These are phyloP conservation scores for Sus scrofa DNA, from an alignment of 2,113 vertebrate genomes.

Conservation along the genomic window DNA sequence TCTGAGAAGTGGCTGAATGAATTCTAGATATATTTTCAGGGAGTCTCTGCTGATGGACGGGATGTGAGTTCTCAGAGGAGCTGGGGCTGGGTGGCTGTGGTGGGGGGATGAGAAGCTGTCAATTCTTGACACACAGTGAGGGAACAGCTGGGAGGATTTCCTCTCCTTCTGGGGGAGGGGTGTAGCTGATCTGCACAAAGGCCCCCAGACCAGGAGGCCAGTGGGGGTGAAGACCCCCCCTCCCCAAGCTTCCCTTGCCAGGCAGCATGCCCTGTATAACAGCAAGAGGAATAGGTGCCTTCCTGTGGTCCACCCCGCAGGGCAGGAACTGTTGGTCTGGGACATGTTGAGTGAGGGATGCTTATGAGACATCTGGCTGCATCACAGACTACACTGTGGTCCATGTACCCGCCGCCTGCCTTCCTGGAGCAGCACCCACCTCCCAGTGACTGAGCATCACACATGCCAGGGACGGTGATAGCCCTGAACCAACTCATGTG, in stretches of 20 bases:
- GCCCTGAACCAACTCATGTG: not conserved
- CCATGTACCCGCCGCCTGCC: accelerated
- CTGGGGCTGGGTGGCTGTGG: not conserved
- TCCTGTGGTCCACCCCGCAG: not conserved
- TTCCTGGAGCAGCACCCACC: not conserved
- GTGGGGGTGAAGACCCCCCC: not conserved
- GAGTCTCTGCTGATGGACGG: not conserved
- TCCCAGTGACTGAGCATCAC: not conserved
- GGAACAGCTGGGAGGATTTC: not conserved
- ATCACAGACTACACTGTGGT: not conserved
- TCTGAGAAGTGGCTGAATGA: not conserved
- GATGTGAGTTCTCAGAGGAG: not conserved
- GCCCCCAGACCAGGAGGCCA: too few species aligned
- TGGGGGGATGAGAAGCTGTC: not conserved
- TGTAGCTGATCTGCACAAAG: not conserved
- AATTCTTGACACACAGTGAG: not conserved
- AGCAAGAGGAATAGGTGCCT: not conserved
- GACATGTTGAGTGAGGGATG: not conserved
- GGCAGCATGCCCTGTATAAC: not conserved
- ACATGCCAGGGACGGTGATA: not conserved
- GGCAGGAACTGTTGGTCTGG: not conserved
- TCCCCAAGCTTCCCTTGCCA: not conserved
- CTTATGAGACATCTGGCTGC: too few species aligned
- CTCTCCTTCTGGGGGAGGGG: not conserved
- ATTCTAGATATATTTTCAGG: not conserved